Percentiles rank a stretch among this genome's conserved stretches.
Conservation (phyloP, 2,113 vertebrate genomes). For the Copsychus sechellarum region DNA sequence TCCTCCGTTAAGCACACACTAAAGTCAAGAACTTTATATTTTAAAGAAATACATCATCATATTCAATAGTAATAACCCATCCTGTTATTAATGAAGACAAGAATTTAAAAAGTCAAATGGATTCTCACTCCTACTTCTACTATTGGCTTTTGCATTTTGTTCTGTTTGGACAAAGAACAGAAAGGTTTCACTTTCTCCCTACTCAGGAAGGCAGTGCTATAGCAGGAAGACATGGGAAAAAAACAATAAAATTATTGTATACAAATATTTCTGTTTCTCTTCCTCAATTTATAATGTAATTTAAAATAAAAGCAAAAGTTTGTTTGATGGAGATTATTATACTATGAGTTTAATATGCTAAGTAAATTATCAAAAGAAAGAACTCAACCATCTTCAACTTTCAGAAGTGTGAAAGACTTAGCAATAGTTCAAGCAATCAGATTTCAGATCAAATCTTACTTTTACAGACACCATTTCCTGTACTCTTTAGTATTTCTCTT, state of each 20-base stretch:
- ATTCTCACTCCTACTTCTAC: background rate
- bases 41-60: background rate
- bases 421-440: background rate
- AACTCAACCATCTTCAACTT: background rate
- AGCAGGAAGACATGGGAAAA: background rate
- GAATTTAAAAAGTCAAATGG: background rate
- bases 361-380: background rate
- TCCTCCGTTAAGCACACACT: background rate
- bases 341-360: background rate
- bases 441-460: slow-evolving; percentile 15
- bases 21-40: background rate
- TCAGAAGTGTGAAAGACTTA: background rate
- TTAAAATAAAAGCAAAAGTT: background rate
- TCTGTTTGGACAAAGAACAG: background rate
- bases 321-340: background rate
- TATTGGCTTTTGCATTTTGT: background rate
- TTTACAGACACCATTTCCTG: background rate
- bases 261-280: background rate
- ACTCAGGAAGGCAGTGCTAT: background rate
- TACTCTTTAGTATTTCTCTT: slow-evolving; percentile 17
- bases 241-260: background rate
- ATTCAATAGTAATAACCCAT: background rate
- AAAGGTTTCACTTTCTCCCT: background rate
- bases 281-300: background rate
- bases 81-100: background rate